Percentiles rank a stretch among this genome's conserved stretches.
phyloP scores from a whole-genome alignment of 1,140 invertebrate species.

The Lasaia peninsularis region DNA sequence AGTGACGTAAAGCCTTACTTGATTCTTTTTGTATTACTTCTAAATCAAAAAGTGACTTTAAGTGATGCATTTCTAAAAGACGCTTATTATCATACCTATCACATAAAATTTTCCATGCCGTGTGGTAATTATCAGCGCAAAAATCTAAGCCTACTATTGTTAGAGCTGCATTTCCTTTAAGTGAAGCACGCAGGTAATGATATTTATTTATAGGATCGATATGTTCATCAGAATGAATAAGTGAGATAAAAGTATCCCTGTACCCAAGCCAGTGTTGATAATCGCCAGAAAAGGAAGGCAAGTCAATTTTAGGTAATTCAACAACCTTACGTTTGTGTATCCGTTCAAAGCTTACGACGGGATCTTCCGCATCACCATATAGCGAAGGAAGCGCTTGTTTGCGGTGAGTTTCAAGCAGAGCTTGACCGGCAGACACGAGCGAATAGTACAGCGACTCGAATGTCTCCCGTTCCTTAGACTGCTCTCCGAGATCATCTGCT shows the following conservation, averaged over 20 bases:
- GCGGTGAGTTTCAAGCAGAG: not conserved
- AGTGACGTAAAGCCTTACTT: slow-evolving; percentile 15
- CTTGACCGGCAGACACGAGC: not conserved
- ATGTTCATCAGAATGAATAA: not conserved
- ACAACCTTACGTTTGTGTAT: slow-evolving; percentile 10
- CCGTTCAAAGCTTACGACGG: not conserved
- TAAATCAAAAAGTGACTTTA: slow-evolving; percentile 25
- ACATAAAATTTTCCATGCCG: slow-evolving; percentile 14
- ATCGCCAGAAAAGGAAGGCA: not conserved
- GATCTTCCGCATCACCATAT: not conserved
- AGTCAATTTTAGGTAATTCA: slow-evolving; percentile 13
- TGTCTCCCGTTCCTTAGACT: not conserved
- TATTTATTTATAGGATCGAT: slow-evolving; percentile 7
- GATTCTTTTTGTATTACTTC: slow-evolving; percentile 23
- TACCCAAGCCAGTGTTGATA: slow-evolving; percentile 9
- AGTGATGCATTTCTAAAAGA: slow-evolving; percentile 24
- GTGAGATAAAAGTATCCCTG: not conserved
- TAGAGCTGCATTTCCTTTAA: not conserved
- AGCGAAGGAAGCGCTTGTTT: not conserved
- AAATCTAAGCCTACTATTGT: slow-evolving; percentile 12
- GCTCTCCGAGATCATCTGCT: not conserved
- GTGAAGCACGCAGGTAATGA: slow-evolving; percentile 1
- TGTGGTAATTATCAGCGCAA: slow-evolving; percentile 11
- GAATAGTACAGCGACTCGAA: not conserved
- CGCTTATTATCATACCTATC: slow-evolving; percentile 14